Evolutionary conservation across 2,888 invertebrate species (phyloP), one percentile per base, ranked within the genome.

Genomic region (Synergus gifuensis): DNA sequence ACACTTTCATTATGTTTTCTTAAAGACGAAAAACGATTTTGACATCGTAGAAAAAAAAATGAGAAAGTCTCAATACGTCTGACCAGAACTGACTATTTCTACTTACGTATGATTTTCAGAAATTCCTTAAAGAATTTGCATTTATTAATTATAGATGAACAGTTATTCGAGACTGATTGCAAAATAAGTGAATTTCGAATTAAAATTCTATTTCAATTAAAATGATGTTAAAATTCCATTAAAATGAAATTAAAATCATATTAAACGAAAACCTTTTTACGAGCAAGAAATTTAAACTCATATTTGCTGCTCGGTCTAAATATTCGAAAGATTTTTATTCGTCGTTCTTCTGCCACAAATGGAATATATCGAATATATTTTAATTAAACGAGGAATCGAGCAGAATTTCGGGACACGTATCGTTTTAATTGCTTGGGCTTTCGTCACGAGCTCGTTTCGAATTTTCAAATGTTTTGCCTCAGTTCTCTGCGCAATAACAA

Each of bases 391-490:
- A 60, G 60, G 80, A 82, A 79, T 69, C 81, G 67, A 54, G 69
- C 76, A n/a, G 79, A 78, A 80, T 79, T 81, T 78, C 80, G 73
- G 81, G 83, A 81, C 82, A 82, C 79, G 83, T 78, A 67, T 82
- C 76, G 79, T 77, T 78, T 69, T 85, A 85, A 83, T 83, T 85
- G 82, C 79, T 66, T 66, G 76, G 76, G 81, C 79, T 81, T 78
- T 80, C 78, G 76, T 69, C 82, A 80, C 81, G 80, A 42, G 76
- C 76, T 63, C n/a, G 18, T 63, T 83, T 84, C 83, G 82, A 79
- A 84, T 84, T 81, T 81, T 79, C 73, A 64, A 77, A 46, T 49
- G 78, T 82, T 81, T 78, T 79, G 76, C 76, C 78, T 64, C 46
- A 79, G 79, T 82, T 80, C 81, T 80, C 82, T 78, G 78, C 79